Base-by-base conservation (phyloP, 2,113 vertebrate genomes). In the Lasiurus borealis region DNA sequence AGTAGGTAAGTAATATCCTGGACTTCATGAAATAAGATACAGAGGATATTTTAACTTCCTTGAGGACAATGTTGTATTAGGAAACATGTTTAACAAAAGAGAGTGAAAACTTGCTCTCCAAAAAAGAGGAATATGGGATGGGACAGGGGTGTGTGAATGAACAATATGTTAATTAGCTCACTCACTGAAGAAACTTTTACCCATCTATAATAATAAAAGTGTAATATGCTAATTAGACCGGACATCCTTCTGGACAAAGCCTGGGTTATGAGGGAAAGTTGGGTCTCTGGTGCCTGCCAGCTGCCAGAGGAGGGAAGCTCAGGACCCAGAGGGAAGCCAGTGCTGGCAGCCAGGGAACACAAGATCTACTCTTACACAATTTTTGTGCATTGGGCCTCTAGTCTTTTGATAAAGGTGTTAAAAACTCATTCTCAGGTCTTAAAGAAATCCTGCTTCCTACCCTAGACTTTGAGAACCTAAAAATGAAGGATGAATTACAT, bases 131-230 rank as follows among this genome's bases (percentile, higher is more conserved):
- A 69, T 84, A n/a, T 73, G 15, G 9, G 64, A 0, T 78, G 4
- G 10, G 7, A 3, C 18, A 21, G 36, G 46, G 57, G 23, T 3
- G 21, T 21, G 23, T 62, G 59, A 62, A 27, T 31, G 44, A 36
- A 21, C 77, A 31, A 50, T 69, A 12, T 59, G 31, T 57, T 82
- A 81, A 25, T 91, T 52, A 85, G 75, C 21, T 84, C 2, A 44
- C 9, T 81, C 80, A 93, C 75, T 88, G 15, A 88, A 85, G 68
- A 94, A 90, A 85, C 57, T 27, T 21, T 83, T 57, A 71, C 29
- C 18, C 40, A 29, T 36, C 57, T 57, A 57, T 57, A 57, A 57
- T 57, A 21, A 57, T 57, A 57, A 57, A 57, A 57, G 54, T 18
- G 3, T 21, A 57, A 21, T 57, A 57, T 57, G 54, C 54, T 57